Conservation (phyloP, 1,140 invertebrate species). For the Musca vetustissima region DNA sequence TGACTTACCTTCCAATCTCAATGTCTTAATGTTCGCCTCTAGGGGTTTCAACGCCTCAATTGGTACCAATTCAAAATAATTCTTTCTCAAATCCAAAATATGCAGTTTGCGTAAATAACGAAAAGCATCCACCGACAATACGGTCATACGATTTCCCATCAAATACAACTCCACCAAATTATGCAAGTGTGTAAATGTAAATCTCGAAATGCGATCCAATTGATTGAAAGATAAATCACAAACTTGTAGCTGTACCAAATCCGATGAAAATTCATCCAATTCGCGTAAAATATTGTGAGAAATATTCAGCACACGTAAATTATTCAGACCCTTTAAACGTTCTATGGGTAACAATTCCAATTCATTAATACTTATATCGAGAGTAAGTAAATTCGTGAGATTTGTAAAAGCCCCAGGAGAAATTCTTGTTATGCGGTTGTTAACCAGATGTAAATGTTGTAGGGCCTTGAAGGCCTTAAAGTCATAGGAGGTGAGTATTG, state of each 20-base stretch:
- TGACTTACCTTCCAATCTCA: conserved; percentile 78
- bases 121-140: conserved; percentile 77
- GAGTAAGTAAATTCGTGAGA: conserved; percentile 71
- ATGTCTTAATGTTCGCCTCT: conserved; percentile 77
- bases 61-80: conserved; percentile 80
- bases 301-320: conserved; percentile 74
- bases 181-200: conserved; percentile 73
- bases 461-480: conserved; percentile 84
- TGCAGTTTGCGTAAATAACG: conserved; percentile 75
- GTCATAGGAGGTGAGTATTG: conserved; percentile 82
- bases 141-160: conserved; percentile 80
- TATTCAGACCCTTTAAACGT: conserved; percentile 74
- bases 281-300: conserved; percentile 81
- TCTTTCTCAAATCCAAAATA: conserved; percentile 80
- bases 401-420: conserved; percentile 83
- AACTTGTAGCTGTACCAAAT: conserved; percentile 74
- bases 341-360: conserved; percentile 84
- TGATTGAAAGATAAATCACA: conserved; percentile 84
- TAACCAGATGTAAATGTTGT: conserved; percentile 70
- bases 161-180: conserved; percentile 76
- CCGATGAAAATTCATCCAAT: conserved; percentile 78
- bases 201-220: conserved; percentile 73
- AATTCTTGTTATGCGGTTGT: conserved; percentile 77
- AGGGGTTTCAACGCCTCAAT: conserved; percentile 73
- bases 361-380: conserved; percentile 83